Conservation (phyloP, 2,113 vertebrate genomes). For the Chinchilla lanigera region DNA sequence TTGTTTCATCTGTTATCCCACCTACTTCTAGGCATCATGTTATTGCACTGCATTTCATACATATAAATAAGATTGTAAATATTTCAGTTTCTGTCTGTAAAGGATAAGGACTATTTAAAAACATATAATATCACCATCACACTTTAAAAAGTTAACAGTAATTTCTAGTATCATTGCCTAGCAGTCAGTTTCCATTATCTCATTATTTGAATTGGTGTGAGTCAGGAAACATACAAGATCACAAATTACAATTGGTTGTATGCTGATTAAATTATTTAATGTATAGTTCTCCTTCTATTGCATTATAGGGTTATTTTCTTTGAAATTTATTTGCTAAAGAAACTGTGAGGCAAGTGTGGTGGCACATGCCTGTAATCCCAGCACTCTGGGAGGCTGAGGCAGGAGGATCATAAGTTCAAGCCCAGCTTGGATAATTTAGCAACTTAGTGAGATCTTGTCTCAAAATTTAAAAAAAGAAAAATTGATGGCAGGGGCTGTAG, state of each 20-base stretch:
- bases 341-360: neutral
- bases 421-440: neutral
- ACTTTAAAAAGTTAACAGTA: neutral
- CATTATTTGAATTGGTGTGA: conserved; percentile 27
- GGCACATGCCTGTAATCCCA: neutral
- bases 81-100: neutral
- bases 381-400: neutral
- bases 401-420: neutral
- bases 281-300: neutral
- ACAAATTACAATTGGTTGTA: neutral
- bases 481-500: neutral
- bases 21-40: neutral
- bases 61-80: neutral
- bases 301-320: neutral
- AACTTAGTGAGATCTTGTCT: neutral
- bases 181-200: neutral
- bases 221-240: neutral
- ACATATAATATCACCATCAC: neutral
- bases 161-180: neutral
- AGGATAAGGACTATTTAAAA: conserved; percentile 4
- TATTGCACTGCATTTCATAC: neutral
- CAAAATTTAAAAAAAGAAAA: neutral
- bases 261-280: neutral
- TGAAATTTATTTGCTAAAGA: neutral
- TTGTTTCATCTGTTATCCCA: neutral